A percentile compares a stretch with the other conserved stretches of the same genome.
Conservation (phyloP, 2,797 vertebrate genomes). For the Gymnothorax javanicus region DNA sequence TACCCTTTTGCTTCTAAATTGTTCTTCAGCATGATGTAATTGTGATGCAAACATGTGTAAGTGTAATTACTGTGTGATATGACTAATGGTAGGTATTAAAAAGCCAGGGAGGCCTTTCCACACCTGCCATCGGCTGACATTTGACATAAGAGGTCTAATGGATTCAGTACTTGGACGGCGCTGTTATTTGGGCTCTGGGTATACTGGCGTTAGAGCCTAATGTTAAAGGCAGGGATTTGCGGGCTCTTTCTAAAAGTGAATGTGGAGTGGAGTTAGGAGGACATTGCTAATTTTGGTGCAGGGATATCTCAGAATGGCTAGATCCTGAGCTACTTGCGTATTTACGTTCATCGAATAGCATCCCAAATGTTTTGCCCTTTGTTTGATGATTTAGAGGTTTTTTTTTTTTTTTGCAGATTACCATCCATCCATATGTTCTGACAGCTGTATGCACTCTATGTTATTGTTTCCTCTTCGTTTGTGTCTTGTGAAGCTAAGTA, state of each 20-base stretch:
- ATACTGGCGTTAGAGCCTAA: neutral
- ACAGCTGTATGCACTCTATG: neutral
- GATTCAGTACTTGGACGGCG: neutral
- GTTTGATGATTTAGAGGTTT: neutral
- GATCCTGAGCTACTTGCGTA: neutral
- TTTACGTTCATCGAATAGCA: neutral
- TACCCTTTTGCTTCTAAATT: neutral
- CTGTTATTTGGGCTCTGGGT: neutral
- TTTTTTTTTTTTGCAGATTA: neutral
- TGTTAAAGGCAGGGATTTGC: constrained; percentile 29
- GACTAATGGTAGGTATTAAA: neutral
- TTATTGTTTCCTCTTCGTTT: neutral
- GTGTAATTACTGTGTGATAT: constrained; percentile 70
- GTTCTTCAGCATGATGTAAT: constrained; percentile 61
- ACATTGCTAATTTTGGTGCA: neutral
- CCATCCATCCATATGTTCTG: neutral
- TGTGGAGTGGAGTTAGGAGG: neutral
- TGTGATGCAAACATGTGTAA: constrained; percentile 59
- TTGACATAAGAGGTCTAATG: neutral
- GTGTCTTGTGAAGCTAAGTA: neutral
- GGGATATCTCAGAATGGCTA: neutral
- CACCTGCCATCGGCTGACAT: neutral
- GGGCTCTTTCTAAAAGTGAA: neutral
- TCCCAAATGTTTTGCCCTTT: neutral
- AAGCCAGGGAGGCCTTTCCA: neutral